Evolutionary conservation across 1,140 invertebrate genomes (phyloP), one percentile per base, ranked within the genome.

Genomic region (Trypoxylus dichotomus): DNA sequence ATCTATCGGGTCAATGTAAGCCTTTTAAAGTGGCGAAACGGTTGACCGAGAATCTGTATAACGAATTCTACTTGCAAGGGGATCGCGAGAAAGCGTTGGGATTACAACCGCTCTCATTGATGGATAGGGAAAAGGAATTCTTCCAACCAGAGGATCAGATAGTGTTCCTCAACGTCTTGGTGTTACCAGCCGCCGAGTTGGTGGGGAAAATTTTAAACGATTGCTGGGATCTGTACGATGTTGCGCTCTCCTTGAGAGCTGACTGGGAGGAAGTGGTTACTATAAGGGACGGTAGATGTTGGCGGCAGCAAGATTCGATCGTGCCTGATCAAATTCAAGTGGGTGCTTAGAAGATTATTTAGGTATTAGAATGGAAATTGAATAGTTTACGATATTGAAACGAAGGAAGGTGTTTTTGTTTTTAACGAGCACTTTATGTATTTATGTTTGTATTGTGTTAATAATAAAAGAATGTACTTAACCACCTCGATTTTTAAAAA

Each of bases 121-220:
- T 89, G 88, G 87, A 89, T 83, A 82, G 87, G 8, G 85, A 85
- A 0, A 87, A 87, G 75, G 79, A 81, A 79, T 74, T 83, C 76
- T 85, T 86, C 78, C 85, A 88, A 80, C 87, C 87, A 1, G 86
- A 87, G 1, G 88, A 89, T 76, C 88, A 89, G 83, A 86, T 88
- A 7, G 87, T 88, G 77, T 89, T 89, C 80, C 79, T 89, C 6
- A 85, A 85, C 6, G 85, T 88, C 27, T 87, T 89, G 15, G 85
- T 88, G 74, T 79, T 88, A 78, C 88, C 88, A 0, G 88, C 86
- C 58, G 79, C 87, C n/a, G 68, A 87, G 79, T 80, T 89, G 19
- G 24, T 63, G 7, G 24, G 19, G 24, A 63, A 3, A 1, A 63
- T 63, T 63, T 19, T 63, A 13, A 8, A 3, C n/a, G 60, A 63